A percentile compares a stretch with the other conserved stretches of the same genome.
Conservation (phyloP, 2,113 vertebrate genomes). For the Clupea harengus region DNA sequence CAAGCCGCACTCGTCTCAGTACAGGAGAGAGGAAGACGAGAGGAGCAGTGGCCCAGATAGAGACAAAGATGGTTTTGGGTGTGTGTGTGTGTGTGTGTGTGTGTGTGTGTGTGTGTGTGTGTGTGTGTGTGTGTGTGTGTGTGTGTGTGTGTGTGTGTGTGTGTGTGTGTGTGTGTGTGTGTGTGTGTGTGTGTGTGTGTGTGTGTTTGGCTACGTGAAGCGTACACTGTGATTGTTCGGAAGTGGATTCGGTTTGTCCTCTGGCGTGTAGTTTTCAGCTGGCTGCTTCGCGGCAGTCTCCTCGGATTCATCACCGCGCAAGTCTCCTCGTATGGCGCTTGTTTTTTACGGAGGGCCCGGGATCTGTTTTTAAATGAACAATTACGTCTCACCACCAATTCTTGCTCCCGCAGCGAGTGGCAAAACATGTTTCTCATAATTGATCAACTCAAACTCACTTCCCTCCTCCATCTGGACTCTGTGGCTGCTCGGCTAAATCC, state of each 20-base stretch:
- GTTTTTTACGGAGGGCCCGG: not conserved
- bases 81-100: constrained; percentile 6
- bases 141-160: not conserved
- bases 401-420: too few species aligned
- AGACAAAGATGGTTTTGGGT: not conserved
- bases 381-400: too few species aligned
- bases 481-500: too few species aligned
- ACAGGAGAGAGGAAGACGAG: not conserved
- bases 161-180: not conserved
- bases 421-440: too few species aligned
- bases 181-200: not conserved
- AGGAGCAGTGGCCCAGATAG: not conserved
- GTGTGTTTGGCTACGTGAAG: not conserved
- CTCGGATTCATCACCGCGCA: not conserved
- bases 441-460: too few species aligned
- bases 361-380: not conserved
- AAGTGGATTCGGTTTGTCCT: not conserved
- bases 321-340: not conserved
- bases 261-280: not conserved
- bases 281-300: not conserved
- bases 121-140: constrained; percentile 5
- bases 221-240: not conserved
- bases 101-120: constrained; percentile 1
- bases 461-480: too few species aligned
- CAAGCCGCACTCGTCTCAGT: not conserved